Conservation (phyloP, 2,797 vertebrate species). For the Hydrocynus forskahlii region DNA sequence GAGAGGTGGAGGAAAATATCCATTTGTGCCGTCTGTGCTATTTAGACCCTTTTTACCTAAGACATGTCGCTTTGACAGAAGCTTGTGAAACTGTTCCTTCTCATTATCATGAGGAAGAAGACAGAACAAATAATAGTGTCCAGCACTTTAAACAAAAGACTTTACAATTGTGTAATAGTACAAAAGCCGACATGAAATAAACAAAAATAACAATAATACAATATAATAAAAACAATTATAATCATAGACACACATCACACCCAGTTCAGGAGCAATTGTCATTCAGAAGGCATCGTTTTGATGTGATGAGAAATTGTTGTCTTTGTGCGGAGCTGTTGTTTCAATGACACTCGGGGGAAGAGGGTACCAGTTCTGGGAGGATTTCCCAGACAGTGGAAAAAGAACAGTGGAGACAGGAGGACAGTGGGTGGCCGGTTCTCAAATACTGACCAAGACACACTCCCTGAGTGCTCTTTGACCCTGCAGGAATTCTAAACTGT, state of each 20-base stretch:
- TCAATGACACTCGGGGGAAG: background rate
- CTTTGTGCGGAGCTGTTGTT: conserved; percentile 23
- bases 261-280: conserved; percentile 8
- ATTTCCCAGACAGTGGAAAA: conserved; percentile 24
- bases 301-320: conserved; percentile 28
- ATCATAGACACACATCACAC: background rate
- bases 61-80: no score
- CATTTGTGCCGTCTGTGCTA: no score
- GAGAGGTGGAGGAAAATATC: no score
- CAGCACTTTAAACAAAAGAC: no score
- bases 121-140: no score
- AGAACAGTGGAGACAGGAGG: conserved; percentile 24
- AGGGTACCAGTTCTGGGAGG: conserved; percentile 5
- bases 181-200: no score
- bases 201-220: no score
- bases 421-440: conserved; percentile 33
- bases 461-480: conserved; percentile 23
- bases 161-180: no score
- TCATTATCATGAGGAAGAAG: no score
- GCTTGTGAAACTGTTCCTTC: no score
- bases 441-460: conserved; percentile 32
- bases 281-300: conserved; percentile 15
- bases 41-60: no score
- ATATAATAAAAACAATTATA: conserved; percentile 5
- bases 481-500: conserved; percentile 12